Conservation (phyloP, 1,140 invertebrate species). For the Anastrepha obliqua region DNA sequence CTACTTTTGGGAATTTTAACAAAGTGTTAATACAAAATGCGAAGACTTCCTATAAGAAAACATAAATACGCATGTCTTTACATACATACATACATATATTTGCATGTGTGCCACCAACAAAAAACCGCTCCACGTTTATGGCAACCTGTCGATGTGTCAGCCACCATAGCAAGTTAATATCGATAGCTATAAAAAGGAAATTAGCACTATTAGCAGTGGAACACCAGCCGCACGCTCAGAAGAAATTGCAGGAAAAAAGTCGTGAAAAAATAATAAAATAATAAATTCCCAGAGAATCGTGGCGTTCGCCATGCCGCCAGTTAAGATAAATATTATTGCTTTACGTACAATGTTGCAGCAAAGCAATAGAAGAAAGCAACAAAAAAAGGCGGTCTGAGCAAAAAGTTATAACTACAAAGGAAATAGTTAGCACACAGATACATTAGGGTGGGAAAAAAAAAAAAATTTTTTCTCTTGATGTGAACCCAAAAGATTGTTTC, state of each 20-base stretch:
- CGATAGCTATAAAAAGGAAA: neutral
- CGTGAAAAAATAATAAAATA: neutral
- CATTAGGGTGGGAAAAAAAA: too few species aligned
- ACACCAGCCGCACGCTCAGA: neutral
- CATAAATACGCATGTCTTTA: neutral
- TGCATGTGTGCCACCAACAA: neutral
- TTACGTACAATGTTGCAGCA: conserved; percentile 9
- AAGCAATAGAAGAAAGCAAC: too few species aligned
- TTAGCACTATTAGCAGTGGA: neutral
- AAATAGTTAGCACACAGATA: too few species aligned
- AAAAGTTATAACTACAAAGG: too few species aligned
- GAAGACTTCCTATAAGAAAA: neutral
- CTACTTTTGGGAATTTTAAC: neutral
- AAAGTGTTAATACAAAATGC: neutral
- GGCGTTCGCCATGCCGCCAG: neutral
- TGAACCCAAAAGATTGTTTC: too few species aligned
- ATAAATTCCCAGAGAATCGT: neutral
- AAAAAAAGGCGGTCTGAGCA: too few species aligned
- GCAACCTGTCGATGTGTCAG: neutral
- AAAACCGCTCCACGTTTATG: neutral
- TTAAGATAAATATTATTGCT: conserved; percentile 16
- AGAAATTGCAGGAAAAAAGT: neutral
- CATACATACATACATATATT: neutral
- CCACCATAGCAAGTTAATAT: neutral
- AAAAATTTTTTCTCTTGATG: too few species aligned